Conservation (phyloP, 2,797 vertebrate genomes). For the Tangara arthus region DNA sequence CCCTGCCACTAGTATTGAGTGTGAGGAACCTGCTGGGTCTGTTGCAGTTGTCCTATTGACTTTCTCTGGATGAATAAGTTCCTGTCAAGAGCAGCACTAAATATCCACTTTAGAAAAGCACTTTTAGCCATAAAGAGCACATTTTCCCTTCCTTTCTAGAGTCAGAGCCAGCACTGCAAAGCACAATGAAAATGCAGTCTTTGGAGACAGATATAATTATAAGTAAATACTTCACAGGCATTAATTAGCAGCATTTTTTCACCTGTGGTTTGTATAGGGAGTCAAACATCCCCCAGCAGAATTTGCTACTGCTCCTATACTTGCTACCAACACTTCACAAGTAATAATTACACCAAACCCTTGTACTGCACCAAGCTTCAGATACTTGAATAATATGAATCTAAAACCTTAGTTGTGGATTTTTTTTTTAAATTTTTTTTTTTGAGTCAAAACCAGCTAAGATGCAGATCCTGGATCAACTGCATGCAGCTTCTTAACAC, state of each 20-base stretch:
- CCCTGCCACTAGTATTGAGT: slow-evolving; percentile 10
- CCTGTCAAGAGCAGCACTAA: slow-evolving; percentile 57
- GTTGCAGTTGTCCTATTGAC: slow-evolving; percentile 58
- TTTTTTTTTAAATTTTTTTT: not conserved
- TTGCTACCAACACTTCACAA: not conserved
- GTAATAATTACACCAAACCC: slow-evolving; percentile 11
- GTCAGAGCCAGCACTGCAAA: not conserved
- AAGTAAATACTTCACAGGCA: slow-evolving; percentile 55
- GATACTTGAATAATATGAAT: not conserved
- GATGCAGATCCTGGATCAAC: not conserved
- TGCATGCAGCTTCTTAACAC: not conserved
- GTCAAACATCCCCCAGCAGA: slow-evolving; percentile 12
- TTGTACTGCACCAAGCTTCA: not conserved
- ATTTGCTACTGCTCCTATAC: not conserved
- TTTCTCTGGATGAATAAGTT: slow-evolving; percentile 54
- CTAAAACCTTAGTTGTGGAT: not conserved
- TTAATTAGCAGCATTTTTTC: slow-evolving; percentile 53
- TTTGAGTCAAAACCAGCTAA: not conserved
- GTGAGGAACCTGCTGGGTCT: slow-evolving; percentile 23
- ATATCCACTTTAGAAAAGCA: slow-evolving; percentile 59
- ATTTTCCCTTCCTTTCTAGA: slow-evolving; percentile 33
- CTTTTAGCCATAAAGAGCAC: slow-evolving; percentile 50
- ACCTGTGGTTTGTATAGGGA: slow-evolving; percentile 4
- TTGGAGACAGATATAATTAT: slow-evolving; percentile 47
- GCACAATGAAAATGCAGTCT: slow-evolving; percentile 38